Conservation (phyloP, 2,113 vertebrate genomes). For the Ptilorrhoa leucosticta region DNA sequence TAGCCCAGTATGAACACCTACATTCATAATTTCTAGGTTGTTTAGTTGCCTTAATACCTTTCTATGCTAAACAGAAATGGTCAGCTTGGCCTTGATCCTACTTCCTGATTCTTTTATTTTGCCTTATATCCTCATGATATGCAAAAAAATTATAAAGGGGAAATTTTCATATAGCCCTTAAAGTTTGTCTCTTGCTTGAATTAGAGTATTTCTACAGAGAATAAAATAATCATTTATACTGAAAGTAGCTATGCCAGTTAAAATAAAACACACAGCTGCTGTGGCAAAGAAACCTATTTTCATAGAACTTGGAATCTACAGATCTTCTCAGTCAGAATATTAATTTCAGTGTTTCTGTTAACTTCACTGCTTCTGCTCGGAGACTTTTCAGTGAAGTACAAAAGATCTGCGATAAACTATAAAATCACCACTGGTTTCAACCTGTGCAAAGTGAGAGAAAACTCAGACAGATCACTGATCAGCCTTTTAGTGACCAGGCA, state of each 20-base stretch:
- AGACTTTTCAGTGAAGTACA: background rate
- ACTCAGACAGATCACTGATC: background rate
- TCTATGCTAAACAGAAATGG: background rate
- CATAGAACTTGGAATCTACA: background rate
- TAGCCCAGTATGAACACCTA: background rate
- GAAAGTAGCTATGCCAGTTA: background rate
- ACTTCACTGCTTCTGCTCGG: background rate
- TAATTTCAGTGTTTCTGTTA: background rate
- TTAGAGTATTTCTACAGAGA: background rate
- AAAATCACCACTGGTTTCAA: background rate
- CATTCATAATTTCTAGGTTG: background rate
- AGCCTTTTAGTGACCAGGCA: background rate
- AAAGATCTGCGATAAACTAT: background rate
- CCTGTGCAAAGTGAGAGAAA: background rate
- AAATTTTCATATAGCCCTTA: background rate
- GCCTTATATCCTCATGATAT: background rate
- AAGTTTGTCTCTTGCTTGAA: background rate
- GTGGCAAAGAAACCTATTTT: background rate
- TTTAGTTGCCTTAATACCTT: background rate
- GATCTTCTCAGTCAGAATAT: background rate
- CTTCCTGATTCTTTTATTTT: background rate
- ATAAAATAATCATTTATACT: background rate
- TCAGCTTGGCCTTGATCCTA: background rate
- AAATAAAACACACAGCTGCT: background rate
- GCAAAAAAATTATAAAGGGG: background rate